Conservation (phyloP, 2,113 vertebrate genomes). For the Peromyscus polionotus region DNA sequence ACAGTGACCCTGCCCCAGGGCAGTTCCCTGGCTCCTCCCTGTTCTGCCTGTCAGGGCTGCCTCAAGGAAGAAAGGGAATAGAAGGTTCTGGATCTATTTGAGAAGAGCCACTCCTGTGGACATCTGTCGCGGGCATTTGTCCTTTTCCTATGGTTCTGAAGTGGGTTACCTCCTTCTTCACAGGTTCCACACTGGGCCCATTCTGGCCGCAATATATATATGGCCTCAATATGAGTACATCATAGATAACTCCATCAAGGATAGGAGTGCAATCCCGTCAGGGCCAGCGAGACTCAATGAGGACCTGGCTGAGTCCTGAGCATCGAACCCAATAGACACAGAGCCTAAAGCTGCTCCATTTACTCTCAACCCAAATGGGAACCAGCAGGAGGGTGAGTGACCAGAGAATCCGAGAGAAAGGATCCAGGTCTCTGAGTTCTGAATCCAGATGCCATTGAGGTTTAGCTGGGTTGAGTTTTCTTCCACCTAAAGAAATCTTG, state of each 20-base stretch:
- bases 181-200: neutral
- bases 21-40: neutral
- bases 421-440: neutral
- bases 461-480: neutral
- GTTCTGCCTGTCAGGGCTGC: neutral
- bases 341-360: neutral
- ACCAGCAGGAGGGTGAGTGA: accelerated
- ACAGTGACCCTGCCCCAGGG: neutral
- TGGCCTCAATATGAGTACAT: no score
- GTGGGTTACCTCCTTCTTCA: neutral
- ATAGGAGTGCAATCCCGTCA: neutral
- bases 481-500: neutral
- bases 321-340: neutral
- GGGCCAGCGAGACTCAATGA: neutral
- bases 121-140: neutral
- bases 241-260: neutral
- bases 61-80: neutral
- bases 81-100: neutral
- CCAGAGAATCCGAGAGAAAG: neutral
- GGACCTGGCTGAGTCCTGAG: neutral
- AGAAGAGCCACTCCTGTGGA: neutral
- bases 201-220: neutral
- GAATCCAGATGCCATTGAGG: neutral
- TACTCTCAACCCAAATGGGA: neutral
- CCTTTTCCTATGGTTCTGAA: neutral